phyloP scores from a whole-genome alignment of 2,888 invertebrate genomes.

The Cheilosia scutellata region DNA sequence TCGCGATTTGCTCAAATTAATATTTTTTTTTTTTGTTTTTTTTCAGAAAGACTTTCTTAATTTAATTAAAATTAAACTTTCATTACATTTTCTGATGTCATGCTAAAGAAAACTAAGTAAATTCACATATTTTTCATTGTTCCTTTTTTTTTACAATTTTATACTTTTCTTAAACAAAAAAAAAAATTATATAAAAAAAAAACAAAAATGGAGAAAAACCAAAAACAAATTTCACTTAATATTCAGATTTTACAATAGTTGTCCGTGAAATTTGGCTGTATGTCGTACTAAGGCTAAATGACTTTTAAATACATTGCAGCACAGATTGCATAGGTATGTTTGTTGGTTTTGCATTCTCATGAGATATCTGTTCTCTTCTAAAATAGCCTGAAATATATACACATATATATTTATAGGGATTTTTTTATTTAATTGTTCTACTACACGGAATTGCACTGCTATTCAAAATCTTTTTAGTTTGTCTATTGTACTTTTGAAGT shows the following conservation, averaged over 20 bases:
- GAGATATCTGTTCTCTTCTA: conserved; percentile 78
- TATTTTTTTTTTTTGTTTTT: not conserved
- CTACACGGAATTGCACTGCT: conserved; percentile 52
- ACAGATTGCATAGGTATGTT: conserved; percentile 77
- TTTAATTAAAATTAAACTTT: not conserved
- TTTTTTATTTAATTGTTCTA: conserved; percentile 28
- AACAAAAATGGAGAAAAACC: conserved; percentile 30
- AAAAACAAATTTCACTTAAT: conserved; percentile 54
- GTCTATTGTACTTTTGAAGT: conserved; percentile 14
- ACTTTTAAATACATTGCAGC: conserved; percentile 78
- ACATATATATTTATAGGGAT: conserved; percentile 53
- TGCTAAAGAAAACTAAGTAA: not conserved
- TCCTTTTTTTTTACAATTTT: conserved; percentile 23
- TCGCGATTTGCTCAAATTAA: not conserved
- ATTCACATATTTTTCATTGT: conserved; percentile 18
- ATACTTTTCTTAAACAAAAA: conserved; percentile 5
- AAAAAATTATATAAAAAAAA: conserved; percentile 34
- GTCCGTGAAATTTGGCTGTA: conserved; percentile 78
- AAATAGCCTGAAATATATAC: conserved; percentile 76
- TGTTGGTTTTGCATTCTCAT: conserved; percentile 78
- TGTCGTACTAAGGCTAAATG: conserved; percentile 77
- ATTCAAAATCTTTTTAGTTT: conserved; percentile 5
- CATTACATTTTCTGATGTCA: not conserved
- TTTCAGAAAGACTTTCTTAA: not conserved
- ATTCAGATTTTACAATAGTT: conserved; percentile 76